Evolutionary conservation across 2,888 invertebrate genomes (phyloP).

Genomic region (Patella depressa): DNA sequence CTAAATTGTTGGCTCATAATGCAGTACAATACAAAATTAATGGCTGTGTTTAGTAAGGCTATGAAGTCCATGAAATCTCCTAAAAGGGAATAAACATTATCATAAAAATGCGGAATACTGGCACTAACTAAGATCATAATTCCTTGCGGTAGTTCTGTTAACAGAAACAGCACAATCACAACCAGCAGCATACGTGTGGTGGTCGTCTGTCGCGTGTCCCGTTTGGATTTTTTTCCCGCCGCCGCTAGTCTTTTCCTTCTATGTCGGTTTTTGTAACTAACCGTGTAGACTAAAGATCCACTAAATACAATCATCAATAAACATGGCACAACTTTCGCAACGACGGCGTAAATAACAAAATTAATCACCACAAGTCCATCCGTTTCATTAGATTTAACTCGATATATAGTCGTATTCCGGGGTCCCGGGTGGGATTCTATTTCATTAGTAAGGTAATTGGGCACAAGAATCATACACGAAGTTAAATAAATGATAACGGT

Average conservation of each 20-base stretch:
- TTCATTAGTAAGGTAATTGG: conserved; percentile 86
- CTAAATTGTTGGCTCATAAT: conserved; percentile 92
- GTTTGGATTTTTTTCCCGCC: conserved; percentile 44
- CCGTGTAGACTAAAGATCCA: conserved; percentile 65
- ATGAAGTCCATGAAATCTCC: conserved; percentile 89
- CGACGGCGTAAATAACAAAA: conserved; percentile 77
- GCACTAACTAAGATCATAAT: conserved; percentile 81
- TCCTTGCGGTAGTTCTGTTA: conserved; percentile 91
- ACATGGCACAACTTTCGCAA: conserved; percentile 92
- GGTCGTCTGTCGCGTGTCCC: conserved; percentile 74
- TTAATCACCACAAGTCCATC: conserved; percentile 51
- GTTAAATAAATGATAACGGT: conserved; percentile 84
- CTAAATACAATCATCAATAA: conserved; percentile 82
- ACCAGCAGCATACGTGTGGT: conserved; percentile 91
- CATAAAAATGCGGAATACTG: conserved; percentile 79
- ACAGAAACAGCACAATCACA: conserved; percentile 85
- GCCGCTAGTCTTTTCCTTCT: conserved; percentile 48
- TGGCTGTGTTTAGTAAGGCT: conserved; percentile 90
- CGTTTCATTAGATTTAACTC: conserved; percentile 50
- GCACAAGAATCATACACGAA: conserved; percentile 85
- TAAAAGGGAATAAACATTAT: conserved; percentile 74
- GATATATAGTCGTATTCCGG: conserved; percentile 45
- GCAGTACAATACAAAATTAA: conserved; percentile 93
- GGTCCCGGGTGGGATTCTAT: conserved; percentile 72
- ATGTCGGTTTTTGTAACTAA: conserved; percentile 49